Base-by-base conservation (phyloP, 1,140 invertebrate species). In the Drosophila mojavensis region DNA sequence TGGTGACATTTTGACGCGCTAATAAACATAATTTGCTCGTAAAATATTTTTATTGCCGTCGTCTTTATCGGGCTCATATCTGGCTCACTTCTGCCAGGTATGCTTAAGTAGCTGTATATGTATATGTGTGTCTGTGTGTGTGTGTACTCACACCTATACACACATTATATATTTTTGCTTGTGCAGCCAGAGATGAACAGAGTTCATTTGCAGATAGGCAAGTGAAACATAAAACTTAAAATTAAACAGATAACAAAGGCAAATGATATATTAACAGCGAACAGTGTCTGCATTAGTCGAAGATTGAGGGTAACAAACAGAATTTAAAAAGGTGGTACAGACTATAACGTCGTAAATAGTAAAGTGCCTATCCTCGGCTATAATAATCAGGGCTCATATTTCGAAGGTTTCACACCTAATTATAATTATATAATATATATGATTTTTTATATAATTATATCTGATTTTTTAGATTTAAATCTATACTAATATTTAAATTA, bases 21-120 rank as follows among this genome's bases (percentile, higher is more conserved):
- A 89, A 89, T 89, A 89, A 89, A 89, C 84, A 89, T 89, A 89
- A 89, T 89, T 89, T 81, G 78, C 80, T 70, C 84, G 74, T 89
- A 89, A 89, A 90, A 89, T 75, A 89, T 76, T 74, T 84, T 89
- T 74, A 62, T 83, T 89, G 84, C 84, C 62, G 4, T 45, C 51
- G 61, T 71, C 77, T 70, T 79, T 77, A 76, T 77, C 74, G 53
- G 54, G 7, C 61, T 56, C 60, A 58, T 78, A 78, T 89, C 83
- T 66, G 39, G n/a, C 66, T 80, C 81, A 61, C 68, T 58, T 77
- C 51, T 61, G 79, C 50, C 59, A 63, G 65, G 50, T 56, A n/a
- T 28, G 41, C 54, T 50, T 45, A 47, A 33, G 63, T 26, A 28
- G 45, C 30, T 56, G 10, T 41, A 41, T 24, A 30, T 6, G 28